phyloP scores from a whole-genome alignment of 2,888 invertebrate species.

The Perithous albicinctus region DNA sequence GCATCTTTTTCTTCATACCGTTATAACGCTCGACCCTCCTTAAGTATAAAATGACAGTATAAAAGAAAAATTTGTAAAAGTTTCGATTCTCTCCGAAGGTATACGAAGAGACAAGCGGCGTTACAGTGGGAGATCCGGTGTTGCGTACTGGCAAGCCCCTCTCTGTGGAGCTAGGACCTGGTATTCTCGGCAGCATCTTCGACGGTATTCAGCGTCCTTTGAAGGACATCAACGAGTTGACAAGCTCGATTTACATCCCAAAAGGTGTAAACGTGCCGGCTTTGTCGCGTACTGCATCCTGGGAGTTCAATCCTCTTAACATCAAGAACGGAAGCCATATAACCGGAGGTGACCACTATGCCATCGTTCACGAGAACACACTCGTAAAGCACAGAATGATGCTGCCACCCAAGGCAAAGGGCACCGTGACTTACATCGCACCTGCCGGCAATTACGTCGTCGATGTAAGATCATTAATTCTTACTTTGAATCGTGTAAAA shows the following conservation, averaged over 20 bases:
- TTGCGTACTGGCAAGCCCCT: slow-evolving; percentile 99
- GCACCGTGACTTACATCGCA: slow-evolving; percentile 98
- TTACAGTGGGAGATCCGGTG: slow-evolving; percentile 99
- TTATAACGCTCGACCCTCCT: too few species aligned
- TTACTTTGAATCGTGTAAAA: not conserved
- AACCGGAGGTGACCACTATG: slow-evolving; percentile 99
- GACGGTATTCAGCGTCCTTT: slow-evolving; percentile 99
- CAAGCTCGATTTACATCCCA: slow-evolving; percentile 99
- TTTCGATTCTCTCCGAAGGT: slow-evolving; percentile 86
- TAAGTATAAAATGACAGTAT: too few species aligned
- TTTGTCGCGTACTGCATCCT: slow-evolving; percentile 91
- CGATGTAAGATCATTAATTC: slow-evolving; percentile 88
- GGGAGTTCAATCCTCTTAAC: slow-evolving; percentile 96
- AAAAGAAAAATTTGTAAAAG: not conserved
- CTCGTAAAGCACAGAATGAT: slow-evolving; percentile 99
- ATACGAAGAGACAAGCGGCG: slow-evolving; percentile 98
- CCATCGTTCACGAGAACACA: slow-evolving; percentile 98
- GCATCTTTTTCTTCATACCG: too few species aligned
- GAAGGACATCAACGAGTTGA: slow-evolving; percentile 97
- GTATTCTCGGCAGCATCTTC: slow-evolving; percentile 99
- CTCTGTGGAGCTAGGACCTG: slow-evolving; percentile 99
- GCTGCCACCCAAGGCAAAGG: slow-evolving; percentile 97
- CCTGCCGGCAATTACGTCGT: slow-evolving; percentile 97
- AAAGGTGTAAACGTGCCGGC: slow-evolving; percentile 99
- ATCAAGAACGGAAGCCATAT: slow-evolving; percentile 98